These are phyloP conservation scores for Caenorhabditis tropicalis DNA, from an alignment of 1,140 invertebrate species.

Conservation along the genomic window DNA sequence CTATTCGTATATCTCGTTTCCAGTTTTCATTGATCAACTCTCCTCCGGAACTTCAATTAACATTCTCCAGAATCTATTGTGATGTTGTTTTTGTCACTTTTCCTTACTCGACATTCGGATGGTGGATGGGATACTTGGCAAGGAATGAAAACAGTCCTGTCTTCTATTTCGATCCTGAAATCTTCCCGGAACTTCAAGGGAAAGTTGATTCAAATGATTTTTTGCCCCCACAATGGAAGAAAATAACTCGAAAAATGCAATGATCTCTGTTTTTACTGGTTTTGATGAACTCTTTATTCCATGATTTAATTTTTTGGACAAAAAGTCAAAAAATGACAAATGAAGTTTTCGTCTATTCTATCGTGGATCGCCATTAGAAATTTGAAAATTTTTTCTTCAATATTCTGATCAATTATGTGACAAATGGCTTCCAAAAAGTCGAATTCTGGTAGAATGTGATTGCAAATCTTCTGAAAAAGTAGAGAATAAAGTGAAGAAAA, in stretches of 20 bases:
- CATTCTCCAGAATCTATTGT: not conserved
- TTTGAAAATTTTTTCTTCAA: not conserved
- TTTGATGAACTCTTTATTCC: not conserved
- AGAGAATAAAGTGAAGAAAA: not conserved
- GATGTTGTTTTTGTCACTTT: not conserved
- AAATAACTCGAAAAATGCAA: not conserved
- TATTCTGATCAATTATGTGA: not conserved
- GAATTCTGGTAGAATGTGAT: not conserved
- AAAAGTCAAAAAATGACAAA: not conserved
- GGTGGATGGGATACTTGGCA: constrained; percentile 25
- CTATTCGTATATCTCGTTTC: not conserved
- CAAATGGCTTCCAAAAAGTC: not conserved
- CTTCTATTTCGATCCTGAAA: not conserved
- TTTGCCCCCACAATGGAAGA: not conserved
- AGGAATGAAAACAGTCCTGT: not conserved
- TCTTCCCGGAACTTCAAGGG: not conserved
- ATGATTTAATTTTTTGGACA: not conserved
- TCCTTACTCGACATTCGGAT: constrained; percentile 1
- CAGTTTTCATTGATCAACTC: constrained; percentile 25
- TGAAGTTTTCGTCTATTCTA: not conserved
- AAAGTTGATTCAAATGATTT: not conserved
- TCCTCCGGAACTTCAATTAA: not conserved
- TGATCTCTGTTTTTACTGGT: not conserved
- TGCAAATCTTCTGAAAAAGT: not conserved
- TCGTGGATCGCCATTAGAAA: not conserved